phyloP scores from a whole-genome alignment of 2,797 vertebrate species.

The Scyliorhinus canicula region DNA sequence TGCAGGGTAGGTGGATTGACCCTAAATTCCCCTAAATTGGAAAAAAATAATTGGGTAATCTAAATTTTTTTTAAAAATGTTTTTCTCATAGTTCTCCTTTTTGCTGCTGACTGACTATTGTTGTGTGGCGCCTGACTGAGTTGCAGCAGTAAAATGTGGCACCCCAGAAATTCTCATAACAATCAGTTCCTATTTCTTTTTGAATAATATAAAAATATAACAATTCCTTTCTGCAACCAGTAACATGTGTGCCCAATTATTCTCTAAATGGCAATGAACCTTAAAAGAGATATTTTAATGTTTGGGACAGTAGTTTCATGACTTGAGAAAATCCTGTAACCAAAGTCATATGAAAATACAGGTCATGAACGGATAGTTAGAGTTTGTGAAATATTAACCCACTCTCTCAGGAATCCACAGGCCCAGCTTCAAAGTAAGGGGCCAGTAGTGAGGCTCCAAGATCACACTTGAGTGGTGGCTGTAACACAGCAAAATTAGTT shows the following conservation, averaged over 20 bases:
- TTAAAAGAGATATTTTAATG: neutral
- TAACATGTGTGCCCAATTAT: neutral
- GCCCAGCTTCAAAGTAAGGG: slow-evolving; percentile 20
- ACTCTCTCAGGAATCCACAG: neutral
- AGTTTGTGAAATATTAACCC: neutral
- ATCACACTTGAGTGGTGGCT: neutral
- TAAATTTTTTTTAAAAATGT: too few relatives aligned
- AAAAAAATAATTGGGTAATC: too few relatives aligned
- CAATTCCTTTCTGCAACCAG: neutral
- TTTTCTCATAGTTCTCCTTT: neutral
- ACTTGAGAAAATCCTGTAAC: neutral
- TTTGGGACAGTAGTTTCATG: neutral
- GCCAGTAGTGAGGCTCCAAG: neutral
- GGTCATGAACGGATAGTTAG: neutral
- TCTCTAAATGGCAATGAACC: neutral
- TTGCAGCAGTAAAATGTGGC: neutral
- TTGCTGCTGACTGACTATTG: neutral
- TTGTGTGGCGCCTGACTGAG: neutral
- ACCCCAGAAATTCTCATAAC: neutral
- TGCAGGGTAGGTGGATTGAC: too few relatives aligned
- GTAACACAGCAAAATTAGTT: neutral
- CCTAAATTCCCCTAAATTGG: too few relatives aligned
- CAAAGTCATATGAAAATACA: neutral
- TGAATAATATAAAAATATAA: neutral
- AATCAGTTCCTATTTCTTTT: neutral